Conservation (phyloP, 2,888 invertebrate genomes). For the Eilema griseolum region DNA sequence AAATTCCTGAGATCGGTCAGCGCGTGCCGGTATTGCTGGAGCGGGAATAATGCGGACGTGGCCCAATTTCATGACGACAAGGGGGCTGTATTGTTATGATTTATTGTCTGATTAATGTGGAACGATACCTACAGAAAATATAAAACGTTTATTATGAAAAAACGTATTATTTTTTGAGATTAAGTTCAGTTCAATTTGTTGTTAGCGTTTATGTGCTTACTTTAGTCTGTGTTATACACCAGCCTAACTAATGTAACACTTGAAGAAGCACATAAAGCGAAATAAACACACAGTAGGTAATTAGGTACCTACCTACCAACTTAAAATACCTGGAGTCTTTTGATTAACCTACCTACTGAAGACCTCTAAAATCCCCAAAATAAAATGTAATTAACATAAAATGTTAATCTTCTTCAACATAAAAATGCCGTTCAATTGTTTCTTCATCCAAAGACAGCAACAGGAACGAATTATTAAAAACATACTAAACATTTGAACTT, state of each 20-base stretch:
- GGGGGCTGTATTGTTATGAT: constrained; percentile 20
- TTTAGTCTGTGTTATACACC: too few relatives aligned
- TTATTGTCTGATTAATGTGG: constrained; percentile 51
- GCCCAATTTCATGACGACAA: constrained; percentile 37
- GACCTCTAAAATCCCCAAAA: too few relatives aligned
- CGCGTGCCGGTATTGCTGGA: constrained; percentile 41
- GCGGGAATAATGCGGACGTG: constrained; percentile 45
- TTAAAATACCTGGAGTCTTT: too few relatives aligned
- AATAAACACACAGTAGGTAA: too few relatives aligned
- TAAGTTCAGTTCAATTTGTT: neutral
- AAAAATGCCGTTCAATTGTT: neutral
- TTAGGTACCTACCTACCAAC: too few relatives aligned
- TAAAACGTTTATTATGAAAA: neutral
- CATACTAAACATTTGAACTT: neutral
- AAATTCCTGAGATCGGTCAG: constrained; percentile 62
- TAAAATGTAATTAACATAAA: too few relatives aligned
- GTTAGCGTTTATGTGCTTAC: neutral
- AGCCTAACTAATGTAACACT: too few relatives aligned
- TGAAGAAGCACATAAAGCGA: too few relatives aligned
- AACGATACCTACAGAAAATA: constrained; percentile 6
- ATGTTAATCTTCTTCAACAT: too few relatives aligned
- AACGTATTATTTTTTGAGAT: too few relatives aligned
- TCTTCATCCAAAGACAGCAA: neutral
- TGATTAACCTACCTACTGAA: too few relatives aligned
- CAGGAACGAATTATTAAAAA: neutral